Conservation (phyloP, 1,140 invertebrate genomes). For the Brachionus rotundiformis region DNA sequence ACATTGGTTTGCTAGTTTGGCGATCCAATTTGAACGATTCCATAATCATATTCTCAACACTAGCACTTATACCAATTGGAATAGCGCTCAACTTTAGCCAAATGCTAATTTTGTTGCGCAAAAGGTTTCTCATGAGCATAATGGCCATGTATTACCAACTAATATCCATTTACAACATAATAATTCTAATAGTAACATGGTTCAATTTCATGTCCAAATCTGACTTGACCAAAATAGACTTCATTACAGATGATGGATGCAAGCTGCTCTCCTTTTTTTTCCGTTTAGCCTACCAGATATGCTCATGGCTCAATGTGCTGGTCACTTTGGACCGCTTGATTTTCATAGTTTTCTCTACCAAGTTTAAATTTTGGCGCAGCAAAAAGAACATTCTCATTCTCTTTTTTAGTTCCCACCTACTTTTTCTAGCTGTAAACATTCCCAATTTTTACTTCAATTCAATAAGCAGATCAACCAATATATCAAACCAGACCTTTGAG, state of each 20-base stretch:
- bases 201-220: constrained; percentile 1
- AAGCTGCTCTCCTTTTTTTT: constrained; percentile 6
- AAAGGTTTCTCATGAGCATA: not conserved
- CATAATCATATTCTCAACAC: not conserved
- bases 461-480: not conserved
- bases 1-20: not conserved
- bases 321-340: constrained; percentile 10
- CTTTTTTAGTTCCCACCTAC: not conserved
- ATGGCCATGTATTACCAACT: not conserved
- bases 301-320: constrained; percentile 25
- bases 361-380: not conserved
- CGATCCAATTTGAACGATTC: not conserved
- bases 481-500: not conserved
- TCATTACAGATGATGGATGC: constrained; percentile 11
- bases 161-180: constrained; percentile 12
- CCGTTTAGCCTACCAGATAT: not conserved
- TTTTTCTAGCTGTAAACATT: not conserved
- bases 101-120: not conserved
- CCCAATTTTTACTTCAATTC: not conserved
- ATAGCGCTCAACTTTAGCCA: not conserved
- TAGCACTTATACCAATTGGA: not conserved
- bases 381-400: not conserved
- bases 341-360: not conserved
- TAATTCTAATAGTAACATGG: not conserved
- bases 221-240: not conserved